phyloP scores from a whole-genome alignment of 2,888 invertebrate species.

The Sarcophaga carnaria region DNA sequence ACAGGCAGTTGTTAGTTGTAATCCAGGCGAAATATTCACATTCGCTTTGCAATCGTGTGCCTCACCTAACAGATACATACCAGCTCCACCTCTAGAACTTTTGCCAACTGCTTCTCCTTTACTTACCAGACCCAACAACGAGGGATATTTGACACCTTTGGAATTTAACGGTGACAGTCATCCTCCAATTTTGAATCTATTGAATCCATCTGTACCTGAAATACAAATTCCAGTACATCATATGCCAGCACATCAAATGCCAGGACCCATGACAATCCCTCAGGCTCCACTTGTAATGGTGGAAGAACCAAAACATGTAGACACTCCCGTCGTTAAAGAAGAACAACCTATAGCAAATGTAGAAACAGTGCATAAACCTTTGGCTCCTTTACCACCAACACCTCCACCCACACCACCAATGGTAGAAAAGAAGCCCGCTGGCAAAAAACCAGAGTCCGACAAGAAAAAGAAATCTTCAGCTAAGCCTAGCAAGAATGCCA shows the following conservation, averaged over 20 bases:
- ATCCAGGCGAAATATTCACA: conserved; percentile 77
- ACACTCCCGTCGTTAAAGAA: not conserved
- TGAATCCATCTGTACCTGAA: conserved; percentile 10
- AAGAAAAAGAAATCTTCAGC: conserved; percentile 57
- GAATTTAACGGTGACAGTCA: conserved; percentile 29
- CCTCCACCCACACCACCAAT: conserved; percentile 73
- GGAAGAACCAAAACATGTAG: conserved; percentile 11
- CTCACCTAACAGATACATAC: conserved; percentile 75
- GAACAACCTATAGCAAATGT: conserved; percentile 23
- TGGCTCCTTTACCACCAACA: conserved; percentile 71
- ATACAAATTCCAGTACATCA: not conserved
- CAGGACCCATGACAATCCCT: not conserved
- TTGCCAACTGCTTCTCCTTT: conserved; percentile 75
- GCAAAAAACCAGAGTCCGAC: conserved; percentile 44
- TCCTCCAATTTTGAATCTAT: conserved; percentile 31
- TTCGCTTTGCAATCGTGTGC: conserved; percentile 79
- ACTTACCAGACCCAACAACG: conserved; percentile 1
- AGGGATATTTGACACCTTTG: conserved; percentile 29
- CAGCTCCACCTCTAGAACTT: conserved; percentile 75
- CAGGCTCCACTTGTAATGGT: not conserved
- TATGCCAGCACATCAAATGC: not conserved
- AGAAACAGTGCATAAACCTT: conserved; percentile 23
- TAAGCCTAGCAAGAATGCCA: conserved; percentile 46
- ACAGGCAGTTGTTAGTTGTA: conserved; percentile 74
- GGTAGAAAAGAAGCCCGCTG: conserved; percentile 34